A percentile compares a stretch with the other conserved stretches of the same genome.
Evolutionary conservation across 2,797 vertebrate genomes (phyloP).

Genomic region (Danio aesculapii): DNA sequence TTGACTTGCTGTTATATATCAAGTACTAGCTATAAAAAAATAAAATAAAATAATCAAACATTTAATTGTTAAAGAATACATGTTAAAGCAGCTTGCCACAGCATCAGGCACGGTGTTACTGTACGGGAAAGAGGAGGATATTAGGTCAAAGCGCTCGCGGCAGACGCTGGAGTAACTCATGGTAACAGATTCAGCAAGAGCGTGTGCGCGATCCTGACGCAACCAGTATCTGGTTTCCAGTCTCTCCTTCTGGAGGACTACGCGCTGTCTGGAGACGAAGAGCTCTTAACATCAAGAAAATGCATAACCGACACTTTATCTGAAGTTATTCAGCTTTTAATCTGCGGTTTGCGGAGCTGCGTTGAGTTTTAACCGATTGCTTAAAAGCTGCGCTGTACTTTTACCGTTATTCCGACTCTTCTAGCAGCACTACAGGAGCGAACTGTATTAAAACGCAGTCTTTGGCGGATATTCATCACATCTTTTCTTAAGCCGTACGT

Average conservation of each 20-base stretch:
- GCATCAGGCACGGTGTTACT: not conserved
- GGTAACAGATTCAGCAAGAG: constrained; percentile 51
- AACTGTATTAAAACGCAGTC: constrained; percentile 3
- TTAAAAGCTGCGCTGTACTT: constrained; percentile 35
- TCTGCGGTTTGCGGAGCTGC: constrained; percentile 9
- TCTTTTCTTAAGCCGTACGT: constrained; percentile 36
- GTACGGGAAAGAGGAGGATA: constrained; percentile 46
- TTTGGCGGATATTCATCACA: not conserved
- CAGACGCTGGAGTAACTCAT: constrained; percentile 45
- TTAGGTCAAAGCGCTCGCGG: constrained; percentile 30
- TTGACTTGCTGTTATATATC: not conserved
- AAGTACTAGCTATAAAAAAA: not conserved
- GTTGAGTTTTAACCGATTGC: constrained; percentile 45
- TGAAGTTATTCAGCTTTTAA: not conserved
- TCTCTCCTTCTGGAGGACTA: constrained; percentile 41
- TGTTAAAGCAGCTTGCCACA: not conserved
- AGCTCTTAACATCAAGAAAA: constrained; percentile 20
- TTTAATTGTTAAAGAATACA: too few relatives aligned
- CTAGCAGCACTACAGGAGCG: constrained; percentile 39
- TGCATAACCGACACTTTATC: constrained; percentile 16
- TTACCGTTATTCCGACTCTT: constrained; percentile 43
- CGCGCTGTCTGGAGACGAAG: constrained; percentile 29
- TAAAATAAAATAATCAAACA: too few relatives aligned
- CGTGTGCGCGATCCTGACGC: constrained; percentile 62
- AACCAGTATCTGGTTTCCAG: constrained; percentile 57